These are phyloP conservation scores for Tenthredo amoena DNA, from an alignment of 2,888 invertebrate genomes.

Conservation along the genomic window DNA sequence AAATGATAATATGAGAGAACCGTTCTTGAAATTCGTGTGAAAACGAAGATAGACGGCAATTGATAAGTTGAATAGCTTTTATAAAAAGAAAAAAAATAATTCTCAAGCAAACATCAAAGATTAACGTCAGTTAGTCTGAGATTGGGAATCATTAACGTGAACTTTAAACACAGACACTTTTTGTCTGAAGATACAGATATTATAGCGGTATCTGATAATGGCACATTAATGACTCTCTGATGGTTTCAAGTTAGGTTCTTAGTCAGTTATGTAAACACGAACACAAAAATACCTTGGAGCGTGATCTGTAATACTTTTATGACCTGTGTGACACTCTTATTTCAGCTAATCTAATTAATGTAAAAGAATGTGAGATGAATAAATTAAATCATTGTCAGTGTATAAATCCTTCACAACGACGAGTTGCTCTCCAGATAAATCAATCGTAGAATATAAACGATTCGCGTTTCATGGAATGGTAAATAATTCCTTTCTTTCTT, in stretches of 20 bases:
- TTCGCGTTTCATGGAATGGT: not conserved
- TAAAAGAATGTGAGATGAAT: conserved; percentile 39
- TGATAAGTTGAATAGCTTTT: not conserved
- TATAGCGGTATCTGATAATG: not conserved
- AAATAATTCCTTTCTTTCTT: not conserved
- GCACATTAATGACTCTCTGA: conserved; percentile 58
- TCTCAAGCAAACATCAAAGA: conserved; percentile 39
- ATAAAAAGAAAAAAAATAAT: not conserved
- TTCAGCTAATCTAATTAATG: conserved; percentile 37
- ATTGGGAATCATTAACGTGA: conserved; percentile 48
- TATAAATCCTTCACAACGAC: conserved; percentile 27
- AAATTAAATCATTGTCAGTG: conserved; percentile 16
- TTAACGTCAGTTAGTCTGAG: conserved; percentile 37
- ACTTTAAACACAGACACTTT: not conserved
- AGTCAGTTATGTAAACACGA: conserved; percentile 60
- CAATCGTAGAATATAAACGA: not conserved
- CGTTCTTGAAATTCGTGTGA: not conserved
- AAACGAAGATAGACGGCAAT: not conserved
- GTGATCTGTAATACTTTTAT: conserved; percentile 69
- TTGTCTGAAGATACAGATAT: not conserved
- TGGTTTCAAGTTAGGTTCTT: conserved; percentile 39
- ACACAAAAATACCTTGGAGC: conserved; percentile 71
- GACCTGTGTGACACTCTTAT: conserved; percentile 64
- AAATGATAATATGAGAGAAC: not conserved
- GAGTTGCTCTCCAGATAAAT: not conserved